Conservation (phyloP, 2,113 vertebrate genomes). For the Pelecanoides urinatrix region DNA sequence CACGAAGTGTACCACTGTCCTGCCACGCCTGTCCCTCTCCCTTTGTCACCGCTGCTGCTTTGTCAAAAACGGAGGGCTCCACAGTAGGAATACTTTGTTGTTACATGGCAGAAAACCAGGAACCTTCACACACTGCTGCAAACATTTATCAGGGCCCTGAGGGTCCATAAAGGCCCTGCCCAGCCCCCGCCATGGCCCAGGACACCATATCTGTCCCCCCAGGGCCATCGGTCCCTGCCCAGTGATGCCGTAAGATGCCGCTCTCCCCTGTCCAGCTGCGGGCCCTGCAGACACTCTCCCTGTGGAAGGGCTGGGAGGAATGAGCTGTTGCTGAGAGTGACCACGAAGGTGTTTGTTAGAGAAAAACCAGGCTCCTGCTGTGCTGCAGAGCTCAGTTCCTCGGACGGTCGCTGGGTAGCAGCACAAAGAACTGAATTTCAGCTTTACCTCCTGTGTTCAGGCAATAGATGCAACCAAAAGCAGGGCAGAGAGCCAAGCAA, state of each 20-base stretch:
- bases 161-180: not conserved
- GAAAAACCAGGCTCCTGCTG: not conserved
- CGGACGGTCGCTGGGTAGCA: not conserved
- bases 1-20: not conserved
- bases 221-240: accelerated
- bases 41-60: not conserved
- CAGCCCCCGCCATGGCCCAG: not conserved
- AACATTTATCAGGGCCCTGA: not conserved
- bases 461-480: not conserved
- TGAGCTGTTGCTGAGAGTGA: not conserved
- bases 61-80: not conserved
- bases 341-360: not conserved
- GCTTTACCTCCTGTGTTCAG: not conserved
- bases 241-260: accelerated
- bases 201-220: not conserved
- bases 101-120: not conserved
- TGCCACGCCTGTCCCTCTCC: accelerated
- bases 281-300: not conserved
- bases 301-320: not conserved
- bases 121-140: not conserved
- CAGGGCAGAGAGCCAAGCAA: not conserved
- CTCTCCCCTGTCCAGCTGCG: accelerated
- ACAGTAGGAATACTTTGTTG: not conserved
- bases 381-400: not conserved
- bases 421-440: not conserved